Evolutionary conservation across 2,888 invertebrate genomes (phyloP).

Genomic region (Catocala sponsa): DNA sequence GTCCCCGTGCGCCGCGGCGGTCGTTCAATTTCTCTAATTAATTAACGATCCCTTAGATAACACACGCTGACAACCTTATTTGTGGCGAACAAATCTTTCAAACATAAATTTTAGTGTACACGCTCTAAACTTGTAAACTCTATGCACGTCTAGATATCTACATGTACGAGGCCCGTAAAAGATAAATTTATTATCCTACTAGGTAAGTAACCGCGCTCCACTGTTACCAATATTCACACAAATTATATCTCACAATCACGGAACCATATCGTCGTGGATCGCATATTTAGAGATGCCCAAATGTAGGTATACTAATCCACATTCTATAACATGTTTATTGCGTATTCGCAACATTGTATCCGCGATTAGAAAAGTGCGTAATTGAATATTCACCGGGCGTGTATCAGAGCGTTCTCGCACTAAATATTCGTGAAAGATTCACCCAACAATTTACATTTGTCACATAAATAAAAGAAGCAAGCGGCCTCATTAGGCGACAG

Average conservation of each 20-base stretch:
- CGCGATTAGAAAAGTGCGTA: conserved; percentile 69
- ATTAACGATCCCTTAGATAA: conserved; percentile 87
- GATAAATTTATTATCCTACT: conserved; percentile 70
- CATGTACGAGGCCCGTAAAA: conserved; percentile 70
- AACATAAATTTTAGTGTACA: conserved; percentile 86
- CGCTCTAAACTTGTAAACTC: conserved; percentile 85
- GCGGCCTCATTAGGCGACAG: conserved; percentile 78
- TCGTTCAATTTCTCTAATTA: conserved; percentile 88
- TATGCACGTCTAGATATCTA: conserved; percentile 72
- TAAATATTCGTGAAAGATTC: conserved; percentile 79
- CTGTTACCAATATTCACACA: conserved; percentile 61
- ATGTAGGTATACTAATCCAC: conserved; percentile 52
- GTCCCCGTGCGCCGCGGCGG: conserved; percentile 83
- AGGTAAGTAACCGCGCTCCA: conserved; percentile 49
- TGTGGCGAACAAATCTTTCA: conserved; percentile 87
- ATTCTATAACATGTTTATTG: conserved; percentile 68
- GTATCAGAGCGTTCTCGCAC: conserved; percentile 62
- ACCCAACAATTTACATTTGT: conserved; percentile 81
- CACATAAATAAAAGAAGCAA: conserved; percentile 84
- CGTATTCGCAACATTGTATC: conserved; percentile 58
- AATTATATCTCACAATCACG: conserved; percentile 59
- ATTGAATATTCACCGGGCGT: conserved; percentile 73
- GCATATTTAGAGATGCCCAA: conserved; percentile 54
- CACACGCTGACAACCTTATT: conserved; percentile 87
- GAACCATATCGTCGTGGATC: conserved; percentile 41